These are phyloP conservation scores for Alosa sapidissima DNA, from an alignment of 2,797 vertebrate genomes.

Conservation along the genomic window DNA sequence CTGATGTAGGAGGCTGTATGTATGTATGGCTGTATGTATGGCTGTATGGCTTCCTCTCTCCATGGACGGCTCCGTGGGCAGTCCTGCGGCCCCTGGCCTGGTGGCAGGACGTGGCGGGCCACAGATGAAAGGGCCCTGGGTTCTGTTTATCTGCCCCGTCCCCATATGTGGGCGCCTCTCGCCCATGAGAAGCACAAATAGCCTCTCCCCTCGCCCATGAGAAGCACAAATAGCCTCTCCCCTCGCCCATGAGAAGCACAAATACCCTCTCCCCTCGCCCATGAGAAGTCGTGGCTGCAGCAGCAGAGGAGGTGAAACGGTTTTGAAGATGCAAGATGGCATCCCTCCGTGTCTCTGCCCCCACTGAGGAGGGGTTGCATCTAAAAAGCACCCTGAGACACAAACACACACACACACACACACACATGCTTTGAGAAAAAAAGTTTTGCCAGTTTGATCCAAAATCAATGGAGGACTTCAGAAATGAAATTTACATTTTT, in stretches of 20 bases:
- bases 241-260: slow-evolving; percentile 54
- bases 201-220: slow-evolving; percentile 55
- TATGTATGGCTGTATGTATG: too few relatives aligned
- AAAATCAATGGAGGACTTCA: slow-evolving; percentile 45
- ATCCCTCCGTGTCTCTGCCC: slow-evolving; percentile 35
- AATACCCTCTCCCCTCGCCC: slow-evolving; percentile 54
- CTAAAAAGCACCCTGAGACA: neutral
- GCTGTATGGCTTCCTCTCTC: neutral
- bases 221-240: slow-evolving; percentile 50
- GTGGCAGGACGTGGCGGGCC: neutral
- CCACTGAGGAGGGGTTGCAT: neutral
- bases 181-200: neutral
- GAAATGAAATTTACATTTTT: slow-evolving; percentile 16
- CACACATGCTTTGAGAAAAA: neutral
- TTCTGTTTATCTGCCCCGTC: slow-evolving; percentile 54
- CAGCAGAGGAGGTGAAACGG: neutral
- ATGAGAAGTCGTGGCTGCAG: slow-evolving; percentile 41
- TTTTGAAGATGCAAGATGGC: slow-evolving; percentile 56
- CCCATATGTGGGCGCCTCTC: slow-evolving; percentile 47
- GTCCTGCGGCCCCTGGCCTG: too few relatives aligned
- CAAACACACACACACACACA: neutral
- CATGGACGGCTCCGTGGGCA: too few relatives aligned
- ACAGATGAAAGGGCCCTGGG: neutral
- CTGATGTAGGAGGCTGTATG: neutral
- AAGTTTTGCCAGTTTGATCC: slow-evolving; percentile 36